phyloP scores from a whole-genome alignment of 2,113 vertebrate species.

The Macaca mulatta region DNA sequence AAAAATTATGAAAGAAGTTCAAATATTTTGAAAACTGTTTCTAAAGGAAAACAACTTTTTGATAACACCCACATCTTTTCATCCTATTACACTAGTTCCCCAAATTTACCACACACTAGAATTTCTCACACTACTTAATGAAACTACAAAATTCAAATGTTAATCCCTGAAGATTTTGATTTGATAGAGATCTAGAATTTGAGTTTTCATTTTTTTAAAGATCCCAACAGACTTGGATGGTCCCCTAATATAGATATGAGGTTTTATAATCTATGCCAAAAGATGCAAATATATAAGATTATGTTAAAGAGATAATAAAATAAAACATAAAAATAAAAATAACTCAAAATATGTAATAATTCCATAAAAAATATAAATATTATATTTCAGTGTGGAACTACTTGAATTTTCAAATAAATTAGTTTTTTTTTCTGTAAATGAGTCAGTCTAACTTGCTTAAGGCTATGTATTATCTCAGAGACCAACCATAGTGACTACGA shows the following conservation, averaged over 20 bases:
- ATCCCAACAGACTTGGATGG: background rate
- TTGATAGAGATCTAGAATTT: background rate
- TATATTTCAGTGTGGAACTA: background rate
- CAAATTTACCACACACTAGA: background rate
- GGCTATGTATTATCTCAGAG: conserved; percentile 17
- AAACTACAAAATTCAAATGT: background rate
- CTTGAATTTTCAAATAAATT: background rate
- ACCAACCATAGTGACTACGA: background rate
- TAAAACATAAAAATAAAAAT: background rate
- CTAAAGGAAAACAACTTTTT: background rate
- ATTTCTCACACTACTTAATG: background rate
- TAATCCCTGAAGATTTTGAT: background rate
- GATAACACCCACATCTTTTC: background rate
- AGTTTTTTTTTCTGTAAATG: background rate
- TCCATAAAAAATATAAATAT: background rate
- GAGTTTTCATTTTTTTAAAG: background rate
- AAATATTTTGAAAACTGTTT: background rate
- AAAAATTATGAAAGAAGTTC: background rate
- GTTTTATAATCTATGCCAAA: background rate
- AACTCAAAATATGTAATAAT: background rate
- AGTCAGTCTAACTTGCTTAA: conserved; percentile 18
- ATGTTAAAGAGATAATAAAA: background rate
- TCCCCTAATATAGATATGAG: background rate
- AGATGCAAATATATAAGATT: background rate
- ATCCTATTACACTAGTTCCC: background rate